Percentiles rank a stretch among this genome's conserved stretches.
Conservation (phyloP, 2,888 invertebrate species). For the Agrotis segetum region DNA sequence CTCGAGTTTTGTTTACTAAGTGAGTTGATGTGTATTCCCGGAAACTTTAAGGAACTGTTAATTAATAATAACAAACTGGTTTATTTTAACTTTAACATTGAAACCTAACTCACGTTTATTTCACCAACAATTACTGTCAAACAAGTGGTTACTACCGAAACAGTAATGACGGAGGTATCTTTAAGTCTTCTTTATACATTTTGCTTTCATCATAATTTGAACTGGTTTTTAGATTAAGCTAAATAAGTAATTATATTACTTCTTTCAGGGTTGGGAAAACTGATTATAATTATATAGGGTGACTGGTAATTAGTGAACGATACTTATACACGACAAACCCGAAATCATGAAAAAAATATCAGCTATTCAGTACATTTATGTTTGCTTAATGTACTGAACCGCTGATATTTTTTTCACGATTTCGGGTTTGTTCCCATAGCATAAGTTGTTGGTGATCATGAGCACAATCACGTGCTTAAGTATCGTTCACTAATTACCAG, state of each 20-base stretch:
- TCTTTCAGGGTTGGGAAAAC: slow-evolving; percentile 7
- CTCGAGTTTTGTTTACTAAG: slow-evolving; percentile 45
- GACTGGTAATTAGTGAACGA: too few relatives aligned
- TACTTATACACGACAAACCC: too few relatives aligned
- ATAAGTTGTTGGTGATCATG: too few relatives aligned
- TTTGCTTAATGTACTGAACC: too few relatives aligned
- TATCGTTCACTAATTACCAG: too few relatives aligned
- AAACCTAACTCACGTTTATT: slow-evolving; percentile 35
- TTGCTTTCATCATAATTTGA: slow-evolving; percentile 31
- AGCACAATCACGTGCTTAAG: too few relatives aligned
- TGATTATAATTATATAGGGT: too few relatives aligned
- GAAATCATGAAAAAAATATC: too few relatives aligned
- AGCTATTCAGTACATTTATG: too few relatives aligned
- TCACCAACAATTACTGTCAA: slow-evolving; percentile 34
- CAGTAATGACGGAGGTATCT: slow-evolving; percentile 7
- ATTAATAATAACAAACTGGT: slow-evolving; percentile 64
- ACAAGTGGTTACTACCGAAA: slow-evolving; percentile 22
- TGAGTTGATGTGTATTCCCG: slow-evolving; percentile 54
- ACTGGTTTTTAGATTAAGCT: slow-evolving; percentile 22
- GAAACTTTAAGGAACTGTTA: slow-evolving; percentile 61
- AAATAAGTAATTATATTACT: slow-evolving; percentile 23
- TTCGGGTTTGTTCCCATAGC: too few relatives aligned
- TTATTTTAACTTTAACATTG: slow-evolving; percentile 43
- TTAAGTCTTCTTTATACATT: slow-evolving; percentile 22
- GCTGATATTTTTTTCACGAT: too few relatives aligned